Base-by-base conservation (phyloP, 2,888 invertebrate genomes). In the Odontothrips loti region DNA sequence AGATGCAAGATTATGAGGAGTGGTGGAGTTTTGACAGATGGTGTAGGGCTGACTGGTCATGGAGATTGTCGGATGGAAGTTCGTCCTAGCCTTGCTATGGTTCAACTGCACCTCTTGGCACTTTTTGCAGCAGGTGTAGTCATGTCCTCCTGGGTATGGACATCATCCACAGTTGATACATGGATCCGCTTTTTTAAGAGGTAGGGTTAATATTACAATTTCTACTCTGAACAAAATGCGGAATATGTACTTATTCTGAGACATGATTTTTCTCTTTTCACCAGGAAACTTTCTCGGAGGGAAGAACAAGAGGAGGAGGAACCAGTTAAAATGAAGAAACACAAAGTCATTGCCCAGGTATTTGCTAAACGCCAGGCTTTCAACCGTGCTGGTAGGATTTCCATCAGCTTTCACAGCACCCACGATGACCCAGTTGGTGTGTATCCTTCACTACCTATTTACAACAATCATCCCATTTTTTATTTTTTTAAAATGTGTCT, bases 81-180 rank as follows among this genome's bases (percentile, higher is more conserved):
- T 79, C 90, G 95, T 3, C 97, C 97, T 0, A 96, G 94, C 84
- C 92, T 96, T 82, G 93, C 94, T 0, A 92, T 95, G 87, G 88
- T 95, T 80, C 95, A 96, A 87, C 87, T 96, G 83, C 95, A 97
- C 85, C 88, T 97, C 84, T 88, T 96, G 82, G 92, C 95, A 81
- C 91, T 95, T 83, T 97, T 96, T 89, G 93, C 93, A 83, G 92
- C 94, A 68, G 96, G 96, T 78, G 91, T 96, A 83, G 91, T 95
- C 47, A 95, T 97, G 94, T 95, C 96, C 6, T 95, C 96, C 0
- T 98, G 97, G 96, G 94, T 96, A 48, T 98, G 96, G 96, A 97
- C 95, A 11, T 91, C 91, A 34, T 93, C 95, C 68, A 95, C 96
- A 9, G 87, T 95, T 10, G 92, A 94, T 84, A 92, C 94, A 20